Conservation (phyloP, 1,140 invertebrate species). For the Diabrotica undecimpunctata region DNA sequence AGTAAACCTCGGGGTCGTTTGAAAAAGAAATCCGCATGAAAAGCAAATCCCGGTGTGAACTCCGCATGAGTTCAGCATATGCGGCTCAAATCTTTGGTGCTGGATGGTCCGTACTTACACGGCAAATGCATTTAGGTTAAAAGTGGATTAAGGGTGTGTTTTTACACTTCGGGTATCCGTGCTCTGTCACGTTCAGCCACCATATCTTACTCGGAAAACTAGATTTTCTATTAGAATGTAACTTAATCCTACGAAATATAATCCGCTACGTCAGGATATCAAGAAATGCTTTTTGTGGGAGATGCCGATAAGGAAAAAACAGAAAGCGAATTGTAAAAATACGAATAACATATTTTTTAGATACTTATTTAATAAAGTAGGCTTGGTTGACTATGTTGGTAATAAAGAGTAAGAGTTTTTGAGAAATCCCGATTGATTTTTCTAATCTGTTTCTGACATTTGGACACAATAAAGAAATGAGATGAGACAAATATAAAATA, state of each 20-base stretch:
- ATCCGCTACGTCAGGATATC: too few species aligned
- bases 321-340: too few species aligned
- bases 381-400: too few species aligned
- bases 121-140: constrained; percentile 12
- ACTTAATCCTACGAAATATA: neutral
- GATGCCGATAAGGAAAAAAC: too few species aligned
- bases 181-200: neutral
- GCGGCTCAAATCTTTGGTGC: neutral
- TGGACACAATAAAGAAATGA: too few species aligned
- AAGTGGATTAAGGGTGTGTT: constrained; percentile 8
- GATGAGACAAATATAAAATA: too few species aligned
- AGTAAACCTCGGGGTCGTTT: neutral
- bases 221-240: neutral
- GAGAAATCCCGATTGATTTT: too few species aligned
- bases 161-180: neutral
- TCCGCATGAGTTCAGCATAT: neutral
- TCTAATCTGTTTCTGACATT: too few species aligned
- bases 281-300: too few species aligned
- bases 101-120: neutral
- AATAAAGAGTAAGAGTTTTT: too few species aligned
- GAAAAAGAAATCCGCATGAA: neutral
- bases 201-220: neutral
- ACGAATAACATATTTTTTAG: too few species aligned
- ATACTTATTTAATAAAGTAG: too few species aligned
- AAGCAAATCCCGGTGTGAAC: neutral